Base-by-base conservation (phyloP, 1,140 invertebrate species). In the Pentalonia nigronervosa region DNA sequence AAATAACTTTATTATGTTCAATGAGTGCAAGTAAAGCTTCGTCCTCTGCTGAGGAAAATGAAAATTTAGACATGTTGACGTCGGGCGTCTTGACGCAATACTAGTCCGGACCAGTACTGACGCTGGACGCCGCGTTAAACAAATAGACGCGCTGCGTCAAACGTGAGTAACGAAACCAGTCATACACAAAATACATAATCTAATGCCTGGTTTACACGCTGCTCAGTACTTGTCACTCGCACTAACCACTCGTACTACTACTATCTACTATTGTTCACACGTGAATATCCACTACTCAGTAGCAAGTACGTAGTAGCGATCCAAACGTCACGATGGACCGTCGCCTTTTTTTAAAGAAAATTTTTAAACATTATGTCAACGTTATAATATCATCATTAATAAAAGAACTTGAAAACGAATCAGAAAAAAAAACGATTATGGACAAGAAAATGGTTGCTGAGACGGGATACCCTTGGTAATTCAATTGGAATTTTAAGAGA, bases 161-260 rank as follows among this genome's bases (percentile, higher is more conserved):
- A 87, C 86, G 86, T 48, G 47, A 53, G 48, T 89, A 89, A 20
- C 0, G 48, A 89, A 89, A 89, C 47, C 87, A 36, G 47, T 53
- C 7, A 53, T 2, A 89, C 87, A 89, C 20, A 89, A 89, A 89
- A 89, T 36, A 36, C 48, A 89, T 89, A 89, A 89, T 89, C 87
- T 89, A 89, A n/a, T n/a, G n/a, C 41, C 41, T 41, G 4, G 41
- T 41, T 41, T 41, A 41, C 41, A 41, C 41, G 41, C 41, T 41
- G 41, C 41, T 1, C 4, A 41, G 41, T 41, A 41, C 41, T 41
- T 41, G 41, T 41, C 41, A 41, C 41, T 41, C 41, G 41, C 41
- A 41, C 41, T 41, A 41, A 41, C 41, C 41, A 41, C 41, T 41
- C 1, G 41, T 41, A 41, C 41, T 41, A 41, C 41, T 41, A 41